These are phyloP conservation scores for Resseliella maxima DNA, from an alignment of 2,888 invertebrate genomes.

Conservation along the genomic window DNA sequence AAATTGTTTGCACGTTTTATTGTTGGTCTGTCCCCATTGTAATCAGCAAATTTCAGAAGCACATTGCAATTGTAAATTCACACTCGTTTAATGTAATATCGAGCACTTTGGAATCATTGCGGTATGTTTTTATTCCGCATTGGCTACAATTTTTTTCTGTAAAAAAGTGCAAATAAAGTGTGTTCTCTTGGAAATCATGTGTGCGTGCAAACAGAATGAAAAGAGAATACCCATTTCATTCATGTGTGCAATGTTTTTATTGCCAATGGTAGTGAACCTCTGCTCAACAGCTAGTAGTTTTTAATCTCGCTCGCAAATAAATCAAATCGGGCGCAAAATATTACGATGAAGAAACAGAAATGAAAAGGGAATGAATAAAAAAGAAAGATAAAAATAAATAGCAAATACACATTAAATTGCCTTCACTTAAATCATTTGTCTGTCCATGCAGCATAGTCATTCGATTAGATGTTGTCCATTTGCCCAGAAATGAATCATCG, in stretches of 20 bases:
- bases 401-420: neutral
- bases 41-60: conserved; percentile 2
- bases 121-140: neutral
- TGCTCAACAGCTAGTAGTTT: conserved; percentile 18
- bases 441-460: conserved; percentile 12
- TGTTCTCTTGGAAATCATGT: conserved; percentile 37
- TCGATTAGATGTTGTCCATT: neutral
- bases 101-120: conserved; percentile 11
- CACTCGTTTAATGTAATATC: conserved; percentile 39
- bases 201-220: neutral
- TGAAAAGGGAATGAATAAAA: neutral
- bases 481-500: conserved; percentile 28
- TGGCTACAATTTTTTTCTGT: neutral
- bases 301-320: conserved; percentile 32
- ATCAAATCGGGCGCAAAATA: conserved; percentile 43
- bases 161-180: conserved; percentile 44
- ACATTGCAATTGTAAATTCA: conserved; percentile 46
- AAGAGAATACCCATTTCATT: neutral
- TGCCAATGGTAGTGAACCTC: neutral
- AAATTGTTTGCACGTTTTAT: conserved; percentile 11
- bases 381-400: neutral
- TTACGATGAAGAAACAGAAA: neutral
- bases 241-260: conserved; percentile 18
- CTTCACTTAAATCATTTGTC: conserved; percentile 45
- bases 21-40: neutral